These are phyloP conservation scores for Danionella cerebrum DNA, from an alignment of 2,113 vertebrate genomes.

Conservation along the genomic window DNA sequence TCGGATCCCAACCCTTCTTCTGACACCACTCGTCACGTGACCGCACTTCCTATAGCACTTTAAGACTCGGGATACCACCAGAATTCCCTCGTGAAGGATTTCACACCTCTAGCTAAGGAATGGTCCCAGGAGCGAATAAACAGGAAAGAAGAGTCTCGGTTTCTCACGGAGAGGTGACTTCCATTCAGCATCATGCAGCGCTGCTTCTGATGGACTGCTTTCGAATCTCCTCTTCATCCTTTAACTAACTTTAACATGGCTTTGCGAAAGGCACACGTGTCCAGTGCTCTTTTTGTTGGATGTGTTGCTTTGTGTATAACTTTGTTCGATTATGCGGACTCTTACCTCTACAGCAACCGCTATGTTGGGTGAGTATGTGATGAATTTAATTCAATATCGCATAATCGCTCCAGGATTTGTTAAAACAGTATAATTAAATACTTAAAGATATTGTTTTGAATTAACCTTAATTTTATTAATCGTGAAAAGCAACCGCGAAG, in stretches of 20 bases:
- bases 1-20: slow-evolving; percentile 46
- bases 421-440: not conserved
- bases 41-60: slow-evolving; percentile 49
- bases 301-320: slow-evolving; percentile 50
- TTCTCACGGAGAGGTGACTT: not conserved
- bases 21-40: slow-evolving; percentile 56
- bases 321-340: slow-evolving; percentile 45
- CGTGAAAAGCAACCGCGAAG: not conserved
- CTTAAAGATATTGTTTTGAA: not conserved
- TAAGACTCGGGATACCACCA: slow-evolving; percentile 36
- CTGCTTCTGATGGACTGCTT: not conserved
- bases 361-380: slow-evolving; percentile 66
- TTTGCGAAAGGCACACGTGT: slow-evolving; percentile 11
- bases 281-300: slow-evolving; percentile 45
- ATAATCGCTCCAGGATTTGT: not conserved
- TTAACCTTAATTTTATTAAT: too few relatives aligned
- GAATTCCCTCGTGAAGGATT: slow-evolving; percentile 43
- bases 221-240: not conserved
- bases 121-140: not conserved
- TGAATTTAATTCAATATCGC: not conserved
- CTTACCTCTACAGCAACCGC: slow-evolving; percentile 65
- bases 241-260: slow-evolving; percentile 7
- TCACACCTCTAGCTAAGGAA: slow-evolving; percentile 17
- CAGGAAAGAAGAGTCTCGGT: not conserved
- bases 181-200: not conserved